phyloP scores from a whole-genome alignment of 2,888 invertebrate genomes.

The Drosophila fulvimacula region DNA sequence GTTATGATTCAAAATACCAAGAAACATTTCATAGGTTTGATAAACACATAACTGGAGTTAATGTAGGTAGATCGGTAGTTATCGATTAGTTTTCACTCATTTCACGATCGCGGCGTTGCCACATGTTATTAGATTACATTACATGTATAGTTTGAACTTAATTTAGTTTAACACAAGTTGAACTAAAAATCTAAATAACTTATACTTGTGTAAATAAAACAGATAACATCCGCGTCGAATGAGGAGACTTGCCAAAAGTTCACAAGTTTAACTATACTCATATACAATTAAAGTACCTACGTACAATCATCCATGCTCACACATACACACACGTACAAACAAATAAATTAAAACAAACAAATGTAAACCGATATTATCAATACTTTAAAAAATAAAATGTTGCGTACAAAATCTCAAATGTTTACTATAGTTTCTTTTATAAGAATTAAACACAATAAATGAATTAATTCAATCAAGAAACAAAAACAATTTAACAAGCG shows the following conservation, averaged over 20 bases:
- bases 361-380: not conserved
- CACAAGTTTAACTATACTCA: not conserved
- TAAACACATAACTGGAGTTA: conserved; percentile 11
- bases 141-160: not conserved
- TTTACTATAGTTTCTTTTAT: not conserved
- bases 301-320: not conserved
- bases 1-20: not conserved
- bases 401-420: not conserved
- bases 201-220: not conserved
- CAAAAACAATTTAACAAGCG: not conserved
- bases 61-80: conserved; percentile 21
- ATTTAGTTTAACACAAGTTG: not conserved
- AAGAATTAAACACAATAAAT: not conserved
- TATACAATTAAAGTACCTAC: not conserved
- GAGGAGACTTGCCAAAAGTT: not conserved
- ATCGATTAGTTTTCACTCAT: conserved; percentile 34
- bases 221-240: not conserved
- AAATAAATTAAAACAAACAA: conserved; percentile 24
- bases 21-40: not conserved
- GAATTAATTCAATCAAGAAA: not conserved
- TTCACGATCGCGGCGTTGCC: conserved; percentile 43
- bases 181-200: too few species aligned
- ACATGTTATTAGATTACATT: conserved; percentile 14
- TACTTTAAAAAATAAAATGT: not conserved
- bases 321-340: not conserved